Evolutionary conservation across 2,113 vertebrate species (phyloP).

Genomic region (Bubo blakistoni): DNA sequence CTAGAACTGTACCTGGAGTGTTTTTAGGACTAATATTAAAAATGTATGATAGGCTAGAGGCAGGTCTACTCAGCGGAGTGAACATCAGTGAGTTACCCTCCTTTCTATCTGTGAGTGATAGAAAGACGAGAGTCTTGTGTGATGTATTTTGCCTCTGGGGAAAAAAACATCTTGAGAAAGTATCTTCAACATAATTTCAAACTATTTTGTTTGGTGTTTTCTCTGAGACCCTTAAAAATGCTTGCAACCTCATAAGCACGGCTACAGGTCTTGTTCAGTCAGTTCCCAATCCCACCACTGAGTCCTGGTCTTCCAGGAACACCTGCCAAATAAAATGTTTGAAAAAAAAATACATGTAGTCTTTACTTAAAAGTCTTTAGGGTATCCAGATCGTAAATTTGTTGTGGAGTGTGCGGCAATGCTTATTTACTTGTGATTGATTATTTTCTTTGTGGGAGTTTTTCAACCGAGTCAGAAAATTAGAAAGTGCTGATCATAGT

Average conservation of each 20-base stretch:
- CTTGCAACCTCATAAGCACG: not conserved
- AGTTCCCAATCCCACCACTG: not conserved
- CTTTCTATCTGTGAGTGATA: not conserved
- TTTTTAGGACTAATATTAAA: not conserved
- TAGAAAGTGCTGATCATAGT: not conserved
- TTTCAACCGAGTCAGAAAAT: not conserved
- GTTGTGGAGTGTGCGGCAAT: not conserved
- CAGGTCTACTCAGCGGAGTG: not conserved
- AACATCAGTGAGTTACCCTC: not conserved
- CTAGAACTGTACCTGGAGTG: conserved; percentile 12
- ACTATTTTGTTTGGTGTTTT: not conserved
- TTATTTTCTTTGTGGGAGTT: not conserved
- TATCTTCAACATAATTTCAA: not conserved
- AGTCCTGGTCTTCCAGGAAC: conserved; percentile 17
- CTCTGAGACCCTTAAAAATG: not conserved
- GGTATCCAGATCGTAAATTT: not conserved
- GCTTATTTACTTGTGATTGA: not conserved
- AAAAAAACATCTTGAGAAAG: not conserved
- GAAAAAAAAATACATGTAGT: not conserved
- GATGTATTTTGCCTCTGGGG: not conserved
- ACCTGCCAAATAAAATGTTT: conserved; percentile 43
- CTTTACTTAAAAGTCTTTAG: conserved; percentile 2
- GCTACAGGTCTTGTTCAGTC: not conserved
- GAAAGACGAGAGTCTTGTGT: not conserved
- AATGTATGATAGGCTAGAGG: not conserved